phyloP scores from a whole-genome alignment of 1,140 invertebrate species.

The Aphidius ervi region DNA sequence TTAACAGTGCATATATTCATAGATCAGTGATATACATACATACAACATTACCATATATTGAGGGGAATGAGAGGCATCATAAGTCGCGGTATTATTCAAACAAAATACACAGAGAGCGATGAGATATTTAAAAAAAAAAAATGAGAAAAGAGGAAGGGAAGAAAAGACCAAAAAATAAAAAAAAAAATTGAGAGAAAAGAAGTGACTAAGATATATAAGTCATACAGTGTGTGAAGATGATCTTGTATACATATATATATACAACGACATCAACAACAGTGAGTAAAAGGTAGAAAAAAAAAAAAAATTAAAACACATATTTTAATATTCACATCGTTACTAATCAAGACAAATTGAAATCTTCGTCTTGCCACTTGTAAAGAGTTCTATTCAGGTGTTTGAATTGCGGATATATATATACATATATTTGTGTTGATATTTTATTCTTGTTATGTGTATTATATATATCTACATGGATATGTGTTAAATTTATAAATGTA shows the following conservation, averaged over 20 bases:
- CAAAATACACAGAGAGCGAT: neutral
- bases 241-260: too few relatives aligned
- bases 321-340: slow-evolving; percentile 41
- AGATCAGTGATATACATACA: slow-evolving; percentile 10
- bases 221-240: too few relatives aligned
- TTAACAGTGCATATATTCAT: slow-evolving; percentile 13
- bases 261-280: too few relatives aligned
- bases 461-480: too few relatives aligned
- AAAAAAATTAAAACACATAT: neutral
- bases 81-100: slow-evolving; percentile 4
- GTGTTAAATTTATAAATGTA: neutral
- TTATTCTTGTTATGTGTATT: too few relatives aligned
- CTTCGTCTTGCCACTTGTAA: slow-evolving; percentile 27
- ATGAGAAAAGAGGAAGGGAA: too few relatives aligned
- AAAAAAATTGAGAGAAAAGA: too few relatives aligned
- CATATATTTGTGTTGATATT: slow-evolving; percentile 11
- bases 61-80: neutral
- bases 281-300: too few relatives aligned
- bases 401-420: neutral
- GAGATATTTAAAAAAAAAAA: too few relatives aligned
- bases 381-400: slow-evolving; percentile 25
- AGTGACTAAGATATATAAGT: too few relatives aligned
- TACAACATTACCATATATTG: slow-evolving; percentile 6
- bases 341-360: slow-evolving; percentile 48
- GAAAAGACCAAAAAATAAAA: too few relatives aligned